Conservation (phyloP, 2,888 invertebrate species). For the Onthophagus sagittarius region DNA sequence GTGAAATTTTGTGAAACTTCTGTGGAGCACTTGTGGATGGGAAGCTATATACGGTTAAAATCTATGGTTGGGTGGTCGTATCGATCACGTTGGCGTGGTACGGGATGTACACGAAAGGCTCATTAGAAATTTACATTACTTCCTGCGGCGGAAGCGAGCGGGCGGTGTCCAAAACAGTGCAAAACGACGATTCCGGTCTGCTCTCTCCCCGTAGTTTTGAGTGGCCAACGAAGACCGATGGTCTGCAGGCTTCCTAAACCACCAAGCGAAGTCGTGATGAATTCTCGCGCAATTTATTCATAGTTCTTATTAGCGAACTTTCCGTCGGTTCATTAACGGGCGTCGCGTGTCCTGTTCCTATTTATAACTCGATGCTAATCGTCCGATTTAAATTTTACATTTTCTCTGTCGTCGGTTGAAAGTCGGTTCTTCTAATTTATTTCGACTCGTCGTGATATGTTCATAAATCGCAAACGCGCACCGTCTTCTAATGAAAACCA, state of each 20-base stretch:
- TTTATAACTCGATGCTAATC: constrained; percentile 24
- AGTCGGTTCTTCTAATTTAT: not conserved
- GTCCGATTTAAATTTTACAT: constrained; percentile 20
- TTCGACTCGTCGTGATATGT: not conserved
- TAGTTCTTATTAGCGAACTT: constrained; percentile 23
- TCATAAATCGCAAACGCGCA: not conserved
- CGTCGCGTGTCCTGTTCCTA: constrained; percentile 20
- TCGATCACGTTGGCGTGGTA: not conserved
- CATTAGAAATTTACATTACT: constrained; percentile 17
- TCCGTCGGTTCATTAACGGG: constrained; percentile 18
- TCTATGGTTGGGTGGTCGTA: not conserved
- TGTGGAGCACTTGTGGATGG: not conserved
- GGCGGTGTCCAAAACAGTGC: not conserved
- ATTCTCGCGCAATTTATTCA: constrained; percentile 22
- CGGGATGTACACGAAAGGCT: not conserved
- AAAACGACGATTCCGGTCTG: constrained; percentile 16
- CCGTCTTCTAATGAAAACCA: not conserved
- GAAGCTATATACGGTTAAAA: not conserved
- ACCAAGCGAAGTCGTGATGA: constrained; percentile 15
- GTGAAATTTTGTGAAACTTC: too few relatives aligned
- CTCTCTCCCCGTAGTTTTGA: constrained; percentile 17
- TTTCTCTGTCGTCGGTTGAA: not conserved
- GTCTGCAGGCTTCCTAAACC: constrained; percentile 10
- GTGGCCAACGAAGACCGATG: constrained; percentile 15
- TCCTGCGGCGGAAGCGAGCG: constrained; percentile 14